phyloP scores from a whole-genome alignment of 2,113 vertebrate species.

The Dicentrarchus labrax region DNA sequence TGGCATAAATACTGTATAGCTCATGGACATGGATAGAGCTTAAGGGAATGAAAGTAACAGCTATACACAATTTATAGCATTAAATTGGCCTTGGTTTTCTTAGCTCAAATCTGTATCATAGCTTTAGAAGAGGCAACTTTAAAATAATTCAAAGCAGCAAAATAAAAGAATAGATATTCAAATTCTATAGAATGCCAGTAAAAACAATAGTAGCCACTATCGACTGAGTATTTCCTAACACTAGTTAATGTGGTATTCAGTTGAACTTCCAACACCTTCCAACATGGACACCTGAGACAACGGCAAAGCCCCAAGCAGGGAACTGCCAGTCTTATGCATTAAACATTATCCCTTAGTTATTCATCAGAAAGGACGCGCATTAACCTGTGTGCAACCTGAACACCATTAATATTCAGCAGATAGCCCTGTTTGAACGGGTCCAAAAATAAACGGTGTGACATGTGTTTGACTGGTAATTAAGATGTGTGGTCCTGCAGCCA shows the following conservation, averaged over 20 bases:
- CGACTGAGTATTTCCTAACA: background rate
- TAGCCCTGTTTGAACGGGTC: conserved; percentile 52
- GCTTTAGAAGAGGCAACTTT: background rate
- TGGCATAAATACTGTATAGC: conserved; percentile 5
- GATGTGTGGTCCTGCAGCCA: conserved; percentile 13
- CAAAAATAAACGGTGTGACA: conserved; percentile 51
- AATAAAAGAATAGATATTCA: background rate
- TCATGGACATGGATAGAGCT: background rate
- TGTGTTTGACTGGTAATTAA: conserved; percentile 54
- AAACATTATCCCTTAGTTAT: conserved; percentile 76
- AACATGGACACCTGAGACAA: conserved; percentile 56
- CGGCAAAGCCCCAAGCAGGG: conserved; percentile 50
- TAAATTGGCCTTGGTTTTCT: conserved; percentile 4
- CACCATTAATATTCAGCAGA: conserved; percentile 75
- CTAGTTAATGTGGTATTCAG: background rate
- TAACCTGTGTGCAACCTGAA: conserved; percentile 71
- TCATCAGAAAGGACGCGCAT: conserved; percentile 71
- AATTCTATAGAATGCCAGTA: background rate
- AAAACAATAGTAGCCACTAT: background rate
- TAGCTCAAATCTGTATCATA: background rate
- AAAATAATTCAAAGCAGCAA: background rate
- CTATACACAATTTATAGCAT: background rate
- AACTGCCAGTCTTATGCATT: conserved; percentile 68
- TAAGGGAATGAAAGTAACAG: background rate
- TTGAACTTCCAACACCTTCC: conserved; percentile 38